A percentile compares a stretch with the other conserved stretches of the same genome.
Evolutionary conservation across 1,140 invertebrate genomes (phyloP).

Genomic region (Drosophila tani): DNA sequence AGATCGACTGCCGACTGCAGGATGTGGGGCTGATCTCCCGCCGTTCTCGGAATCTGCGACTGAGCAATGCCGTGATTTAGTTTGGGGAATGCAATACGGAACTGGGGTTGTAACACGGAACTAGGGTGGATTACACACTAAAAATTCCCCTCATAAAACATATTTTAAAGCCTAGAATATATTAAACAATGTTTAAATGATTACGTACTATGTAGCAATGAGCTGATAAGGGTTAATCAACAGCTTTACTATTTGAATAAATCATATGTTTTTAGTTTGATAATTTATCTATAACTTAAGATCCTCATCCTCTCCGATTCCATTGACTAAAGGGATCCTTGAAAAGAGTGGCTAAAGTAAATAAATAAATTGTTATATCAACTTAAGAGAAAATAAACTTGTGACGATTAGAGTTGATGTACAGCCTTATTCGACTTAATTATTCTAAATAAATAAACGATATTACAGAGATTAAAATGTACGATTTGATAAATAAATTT

Average conservation of each 20-base stretch:
- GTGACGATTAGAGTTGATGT: neutral
- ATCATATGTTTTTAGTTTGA: too few relatives aligned
- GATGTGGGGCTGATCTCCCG: conserved; percentile 14
- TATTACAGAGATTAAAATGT: neutral
- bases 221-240: neutral
- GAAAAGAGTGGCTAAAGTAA: too few relatives aligned
- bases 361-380: neutral
- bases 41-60: conserved; percentile 21
- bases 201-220: neutral
- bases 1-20: conserved; percentile 10
- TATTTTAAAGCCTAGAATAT: neutral
- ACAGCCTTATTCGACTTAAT: neutral
- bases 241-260: neutral
- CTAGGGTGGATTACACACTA: neutral
- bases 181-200: neutral
- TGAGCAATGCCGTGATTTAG: conserved; percentile 22
- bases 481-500: neutral
- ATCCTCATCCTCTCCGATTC: too few relatives aligned
- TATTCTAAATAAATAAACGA: neutral
- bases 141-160: neutral
- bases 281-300: too few relatives aligned
- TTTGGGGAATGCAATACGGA: conserved; percentile 10
- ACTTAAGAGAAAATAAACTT: neutral
- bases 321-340: too few relatives aligned
- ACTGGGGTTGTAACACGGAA: conserved; percentile 11